Base-by-base conservation (phyloP, 1,140 invertebrate genomes). In the Eumeta japonica region DNA sequence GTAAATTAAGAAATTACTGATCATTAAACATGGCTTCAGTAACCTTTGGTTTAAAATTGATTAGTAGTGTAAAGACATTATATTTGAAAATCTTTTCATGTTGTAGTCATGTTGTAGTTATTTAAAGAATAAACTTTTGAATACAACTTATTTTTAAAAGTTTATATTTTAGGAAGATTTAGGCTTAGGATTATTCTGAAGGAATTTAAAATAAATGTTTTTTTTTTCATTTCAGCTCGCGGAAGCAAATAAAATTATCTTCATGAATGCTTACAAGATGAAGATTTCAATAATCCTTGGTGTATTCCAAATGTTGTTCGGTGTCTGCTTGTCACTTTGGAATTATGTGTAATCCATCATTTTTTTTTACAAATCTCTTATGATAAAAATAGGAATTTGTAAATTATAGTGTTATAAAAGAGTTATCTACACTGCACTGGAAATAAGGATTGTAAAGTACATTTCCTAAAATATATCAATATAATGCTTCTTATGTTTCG, bases 261-360 rank as follows among this genome's bases (percentile, higher is more conserved):
- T 93, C 58, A 81, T 90, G 44, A 95, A 94, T 70, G 88, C 90
- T 0, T 95, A 91, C 70, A 95, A 95, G 74, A 96, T 96, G 92
- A 96, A 96, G 71, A 86, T 95, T 34, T 94, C 92, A 0, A 92
- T 96, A 29, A 93, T 95, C 53, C 81, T 96, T 46, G 92, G 92
- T 3, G 88, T 95, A 0, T 74, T 86, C 46, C 92, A 96, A 63
- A 96, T 96, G 92, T 74, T 93, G 48, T 95, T 94, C 68, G 92
- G 92, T 28, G 86, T 94, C 9, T 67, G 84, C 3, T 80, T 96
- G 47, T 87, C 88, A 43, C 76, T 89, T 10, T 88, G 84, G 77
- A 90, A 91, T 67, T 82, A 89, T 50, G 50, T 80, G 78, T 84
- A 61, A 79, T 75, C 76, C 37, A 9, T 16, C 14, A n/a, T n/a